These are phyloP conservation scores for Netelia virgata DNA, from an alignment of 2,888 invertebrate species.

Conservation along the genomic window DNA sequence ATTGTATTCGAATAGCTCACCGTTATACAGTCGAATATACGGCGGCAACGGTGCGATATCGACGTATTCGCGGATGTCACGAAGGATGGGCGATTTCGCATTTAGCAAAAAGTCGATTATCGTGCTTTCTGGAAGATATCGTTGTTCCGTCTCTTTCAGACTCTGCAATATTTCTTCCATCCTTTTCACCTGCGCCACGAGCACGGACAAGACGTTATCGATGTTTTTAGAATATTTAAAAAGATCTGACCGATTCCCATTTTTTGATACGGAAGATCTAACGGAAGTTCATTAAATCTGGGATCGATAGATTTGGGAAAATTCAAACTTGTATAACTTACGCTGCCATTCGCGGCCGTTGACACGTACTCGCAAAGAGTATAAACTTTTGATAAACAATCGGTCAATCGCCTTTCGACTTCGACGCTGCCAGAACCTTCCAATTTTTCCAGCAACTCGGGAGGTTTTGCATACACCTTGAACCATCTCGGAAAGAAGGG, in stretches of 20 bases:
- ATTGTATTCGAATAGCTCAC: slow-evolving; percentile 65
- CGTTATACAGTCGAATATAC: slow-evolving; percentile 72
- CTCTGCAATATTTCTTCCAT: slow-evolving; percentile 64
- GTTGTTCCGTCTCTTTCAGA: slow-evolving; percentile 64
- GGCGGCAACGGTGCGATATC: slow-evolving; percentile 64
- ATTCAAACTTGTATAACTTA: slow-evolving; percentile 55
- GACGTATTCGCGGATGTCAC: slow-evolving; percentile 73
- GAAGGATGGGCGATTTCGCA: slow-evolving; percentile 68
- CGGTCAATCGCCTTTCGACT: slow-evolving; percentile 70
- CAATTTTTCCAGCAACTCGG: slow-evolving; percentile 71
- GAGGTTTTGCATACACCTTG: slow-evolving; percentile 69
- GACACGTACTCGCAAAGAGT: slow-evolving; percentile 74
- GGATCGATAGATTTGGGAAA: neutral
- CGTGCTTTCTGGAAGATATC: slow-evolving; percentile 76
- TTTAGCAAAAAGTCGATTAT: slow-evolving; percentile 76
- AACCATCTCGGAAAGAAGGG: slow-evolving; percentile 76
- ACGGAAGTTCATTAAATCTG: neutral
- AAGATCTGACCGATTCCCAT: neutral
- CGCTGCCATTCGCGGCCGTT: slow-evolving; percentile 56
- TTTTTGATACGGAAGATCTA: neutral
- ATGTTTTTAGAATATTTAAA: neutral
- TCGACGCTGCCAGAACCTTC: slow-evolving; percentile 59
- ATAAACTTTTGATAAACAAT: slow-evolving; percentile 75
- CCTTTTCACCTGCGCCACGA: slow-evolving; percentile 65
- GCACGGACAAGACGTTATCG: neutral